Percentiles rank a stretch among this genome's conserved stretches.
Conservation (phyloP, 2,888 invertebrate genomes). For the Tetragonula carbonaria region DNA sequence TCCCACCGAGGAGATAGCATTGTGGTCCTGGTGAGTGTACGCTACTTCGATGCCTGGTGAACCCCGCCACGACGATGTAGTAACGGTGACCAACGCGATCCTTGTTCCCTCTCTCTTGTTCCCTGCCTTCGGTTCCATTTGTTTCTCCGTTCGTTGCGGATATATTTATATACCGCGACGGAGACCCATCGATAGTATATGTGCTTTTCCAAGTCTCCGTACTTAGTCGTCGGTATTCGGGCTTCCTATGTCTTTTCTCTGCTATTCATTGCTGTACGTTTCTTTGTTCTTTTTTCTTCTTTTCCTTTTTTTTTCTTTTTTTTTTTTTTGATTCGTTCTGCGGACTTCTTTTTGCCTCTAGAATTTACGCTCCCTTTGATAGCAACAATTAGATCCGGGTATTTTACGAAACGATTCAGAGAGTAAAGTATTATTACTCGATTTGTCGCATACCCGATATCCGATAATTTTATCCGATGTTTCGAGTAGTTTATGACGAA, state of each 20-base stretch:
- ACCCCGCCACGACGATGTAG: slow-evolving; percentile 25
- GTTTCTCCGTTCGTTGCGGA: slow-evolving; percentile 44
- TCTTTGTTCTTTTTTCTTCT: neutral
- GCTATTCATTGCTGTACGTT: slow-evolving; percentile 5
- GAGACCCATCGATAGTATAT: slow-evolving; percentile 66
- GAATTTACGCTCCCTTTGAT: no score
- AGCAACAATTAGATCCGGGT: no score
- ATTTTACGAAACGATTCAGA: no score
- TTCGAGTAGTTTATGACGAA: no score
- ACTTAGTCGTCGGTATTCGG: slow-evolving; percentile 57
- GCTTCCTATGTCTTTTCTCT: slow-evolving; percentile 58
- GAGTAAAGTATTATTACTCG: no score
- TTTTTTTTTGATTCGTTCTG: no score
- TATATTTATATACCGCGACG: slow-evolving; percentile 79
- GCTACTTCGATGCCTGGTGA: slow-evolving; percentile 32
- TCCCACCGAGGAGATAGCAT: slow-evolving; percentile 80
- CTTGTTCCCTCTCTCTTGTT: neutral
- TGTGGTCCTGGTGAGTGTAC: slow-evolving; percentile 72
- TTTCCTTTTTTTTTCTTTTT: no score
- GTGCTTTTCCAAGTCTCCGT: slow-evolving; percentile 55
- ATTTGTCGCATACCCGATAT: no score
- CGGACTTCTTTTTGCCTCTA: no score
- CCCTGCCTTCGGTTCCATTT: slow-evolving; percentile 1
- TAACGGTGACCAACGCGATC: slow-evolving; percentile 34
- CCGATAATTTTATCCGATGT: no score